Evolutionary conservation across 2,888 invertebrate species (phyloP).

Genomic region (Lucinisca nassula): DNA sequence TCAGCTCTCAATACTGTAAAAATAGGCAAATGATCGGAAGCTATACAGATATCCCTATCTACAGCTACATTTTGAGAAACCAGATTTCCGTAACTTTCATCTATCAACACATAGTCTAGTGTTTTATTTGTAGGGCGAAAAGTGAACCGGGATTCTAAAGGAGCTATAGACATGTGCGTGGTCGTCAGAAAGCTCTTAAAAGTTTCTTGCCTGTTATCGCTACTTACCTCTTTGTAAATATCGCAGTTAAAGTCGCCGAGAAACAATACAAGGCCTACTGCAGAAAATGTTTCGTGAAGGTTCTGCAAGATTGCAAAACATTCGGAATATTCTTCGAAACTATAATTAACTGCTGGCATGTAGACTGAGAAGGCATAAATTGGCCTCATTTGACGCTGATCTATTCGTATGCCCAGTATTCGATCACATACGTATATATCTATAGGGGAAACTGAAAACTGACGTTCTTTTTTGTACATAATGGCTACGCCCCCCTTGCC

Average conservation of each 20-base stretch:
- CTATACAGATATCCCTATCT: not conserved
- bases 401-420: too few species aligned
- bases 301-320: not conserved
- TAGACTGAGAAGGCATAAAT: too few species aligned
- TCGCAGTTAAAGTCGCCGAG: not conserved
- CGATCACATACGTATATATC: too few species aligned
- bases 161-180: not conserved
- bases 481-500: too few species aligned
- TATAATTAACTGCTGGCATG: too few species aligned
- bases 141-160: not conserved
- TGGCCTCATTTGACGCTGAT: too few species aligned
- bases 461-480: not conserved
- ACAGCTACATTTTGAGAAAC: not conserved
- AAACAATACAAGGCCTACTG: too few species aligned
- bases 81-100: not conserved
- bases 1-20: not conserved
- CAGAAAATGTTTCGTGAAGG: too few species aligned
- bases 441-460: not conserved
- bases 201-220: not conserved
- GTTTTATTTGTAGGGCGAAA: not conserved
- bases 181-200: too few species aligned
- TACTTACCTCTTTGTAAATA: not conserved
- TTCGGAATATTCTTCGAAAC: not conserved
- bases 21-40: not conserved
- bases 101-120: not conserved